Evolutionary conservation across 1,140 invertebrate genomes (phyloP).

Genomic region (Carcinoscorpius rotundicauda): DNA sequence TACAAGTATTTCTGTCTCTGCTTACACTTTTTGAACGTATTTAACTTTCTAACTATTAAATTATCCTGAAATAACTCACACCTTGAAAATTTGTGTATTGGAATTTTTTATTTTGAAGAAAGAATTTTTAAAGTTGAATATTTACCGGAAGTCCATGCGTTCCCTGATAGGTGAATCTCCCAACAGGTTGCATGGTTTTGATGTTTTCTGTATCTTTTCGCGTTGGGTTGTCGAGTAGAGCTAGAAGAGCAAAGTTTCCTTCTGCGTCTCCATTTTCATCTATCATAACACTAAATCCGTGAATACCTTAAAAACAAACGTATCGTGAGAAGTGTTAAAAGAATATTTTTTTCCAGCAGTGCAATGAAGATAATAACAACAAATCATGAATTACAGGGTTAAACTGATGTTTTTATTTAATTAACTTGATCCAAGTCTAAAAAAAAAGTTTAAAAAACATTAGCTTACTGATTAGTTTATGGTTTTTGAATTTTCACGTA

Average conservation of each 20-base stretch:
- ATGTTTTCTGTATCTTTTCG: constrained; percentile 36
- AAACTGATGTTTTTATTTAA: no score
- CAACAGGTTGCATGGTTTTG: constrained; percentile 56
- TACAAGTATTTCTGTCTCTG: no score
- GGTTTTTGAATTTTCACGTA: no score
- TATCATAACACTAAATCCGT: constrained; percentile 56
- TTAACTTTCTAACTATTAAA: neutral
- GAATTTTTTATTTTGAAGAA: neutral
- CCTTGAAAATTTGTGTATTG: neutral
- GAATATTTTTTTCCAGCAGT: no score
- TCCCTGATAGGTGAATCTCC: constrained; percentile 48
- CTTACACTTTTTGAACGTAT: no score
- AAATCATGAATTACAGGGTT: no score
- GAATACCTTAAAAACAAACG: constrained; percentile 35
- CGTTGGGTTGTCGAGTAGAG: constrained; percentile 29
- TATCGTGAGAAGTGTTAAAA: no score
- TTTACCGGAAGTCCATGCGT: constrained; percentile 31
- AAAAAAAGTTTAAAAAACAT: no score
- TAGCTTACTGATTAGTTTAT: no score
- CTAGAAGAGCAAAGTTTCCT: constrained; percentile 76
- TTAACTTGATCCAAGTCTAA: no score
- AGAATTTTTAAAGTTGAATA: constrained; percentile 3
- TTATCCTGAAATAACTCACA: neutral
- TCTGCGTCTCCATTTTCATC: constrained; percentile 79
- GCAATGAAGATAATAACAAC: no score